Base-by-base conservation (phyloP, 1,140 invertebrate species). In the Linepithema humile region DNA sequence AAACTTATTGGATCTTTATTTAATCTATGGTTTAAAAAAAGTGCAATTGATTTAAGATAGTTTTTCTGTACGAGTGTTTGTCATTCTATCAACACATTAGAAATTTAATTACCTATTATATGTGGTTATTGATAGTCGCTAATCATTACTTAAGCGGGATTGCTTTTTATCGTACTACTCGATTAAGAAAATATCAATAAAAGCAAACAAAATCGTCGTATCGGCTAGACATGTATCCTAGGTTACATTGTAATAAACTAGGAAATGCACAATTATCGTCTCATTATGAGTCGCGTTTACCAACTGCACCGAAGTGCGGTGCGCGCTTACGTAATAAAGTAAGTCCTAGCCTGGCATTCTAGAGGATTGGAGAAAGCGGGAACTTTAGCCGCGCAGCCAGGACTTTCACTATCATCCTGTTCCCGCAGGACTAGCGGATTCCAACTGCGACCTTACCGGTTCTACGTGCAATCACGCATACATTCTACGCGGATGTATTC, bases 331-430 rank as follows among this genome's bases (percentile, higher is more conserved):
- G 20, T n/a, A 86, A 87, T 15, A 1, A 2, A 29, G 65, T 26
- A 32, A 57, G 38, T 73, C 40, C 48, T 55, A 50, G 40, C 15
- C 15, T 17, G 69, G 43, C 17, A 72, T 67, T 87, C 82, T 86
- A 17, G 57, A 83, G 48, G 35, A 74, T 65, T 50, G 48, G 85
- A 87, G 85, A 87, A 87, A 87, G 86, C 65, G 62, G 72, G 57
- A 77, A 87, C 55, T 65, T 15, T 48, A n/a, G 1, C 32, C 48
- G 29, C 7, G 15, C 50, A 17, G 29, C 23, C 38, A 80, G 80
- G 26, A 84, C 86, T 87, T 87, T 87, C 86, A 86, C 86, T 59
- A 64, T 57, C 48, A 43, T 67, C 65, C 60, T 83, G 50, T 70
- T 67, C 72, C 80, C 17, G 0, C 23, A 43, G 50, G 59, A 72